These are phyloP conservation scores for Callosobruchus maculatus DNA, from an alignment of 2,888 invertebrate genomes.

Conservation along the genomic window DNA sequence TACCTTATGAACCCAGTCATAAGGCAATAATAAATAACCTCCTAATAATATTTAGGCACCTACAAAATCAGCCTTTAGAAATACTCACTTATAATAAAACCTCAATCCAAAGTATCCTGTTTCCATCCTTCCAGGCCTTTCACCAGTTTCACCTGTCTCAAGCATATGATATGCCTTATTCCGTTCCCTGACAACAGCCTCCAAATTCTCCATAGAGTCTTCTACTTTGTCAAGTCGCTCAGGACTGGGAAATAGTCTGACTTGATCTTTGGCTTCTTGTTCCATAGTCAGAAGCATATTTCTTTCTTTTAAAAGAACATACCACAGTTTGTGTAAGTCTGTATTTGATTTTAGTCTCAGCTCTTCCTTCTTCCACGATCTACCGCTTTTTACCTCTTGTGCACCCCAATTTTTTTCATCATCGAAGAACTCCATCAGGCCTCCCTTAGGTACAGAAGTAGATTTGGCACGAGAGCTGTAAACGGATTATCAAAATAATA, in stretches of 20 bases:
- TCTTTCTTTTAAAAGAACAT: slow-evolving; percentile 84
- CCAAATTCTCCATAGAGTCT: slow-evolving; percentile 91
- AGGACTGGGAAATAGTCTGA: slow-evolving; percentile 78
- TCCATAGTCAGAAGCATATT: slow-evolving; percentile 98
- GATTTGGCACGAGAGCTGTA: neutral
- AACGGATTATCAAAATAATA: neutral
- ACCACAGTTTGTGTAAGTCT: slow-evolving; percentile 97
- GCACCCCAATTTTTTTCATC: slow-evolving; percentile 78
- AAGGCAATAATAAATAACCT: too few species aligned
- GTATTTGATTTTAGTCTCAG: slow-evolving; percentile 90
- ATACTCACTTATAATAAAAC: slow-evolving; percentile 51
- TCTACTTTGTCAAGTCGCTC: slow-evolving; percentile 92
- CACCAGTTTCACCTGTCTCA: slow-evolving; percentile 85
- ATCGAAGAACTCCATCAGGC: slow-evolving; percentile 89
- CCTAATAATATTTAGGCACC: too few species aligned
- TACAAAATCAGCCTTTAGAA: neutral
- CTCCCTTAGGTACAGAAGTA: slow-evolving; percentile 34
- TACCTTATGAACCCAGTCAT: too few species aligned
- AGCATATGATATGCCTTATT: slow-evolving; percentile 85
- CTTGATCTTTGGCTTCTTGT: slow-evolving; percentile 66
- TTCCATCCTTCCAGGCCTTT: slow-evolving; percentile 63
- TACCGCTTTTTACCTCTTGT: slow-evolving; percentile 71
- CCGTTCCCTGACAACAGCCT: slow-evolving; percentile 85
- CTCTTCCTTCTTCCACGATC: slow-evolving; percentile 88
- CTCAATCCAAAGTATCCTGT: slow-evolving; percentile 60